Percentiles rank a stretch among this genome's conserved stretches.
phyloP scores from a whole-genome alignment of 2,888 invertebrate genomes.

The Boloria euphrosyne region DNA sequence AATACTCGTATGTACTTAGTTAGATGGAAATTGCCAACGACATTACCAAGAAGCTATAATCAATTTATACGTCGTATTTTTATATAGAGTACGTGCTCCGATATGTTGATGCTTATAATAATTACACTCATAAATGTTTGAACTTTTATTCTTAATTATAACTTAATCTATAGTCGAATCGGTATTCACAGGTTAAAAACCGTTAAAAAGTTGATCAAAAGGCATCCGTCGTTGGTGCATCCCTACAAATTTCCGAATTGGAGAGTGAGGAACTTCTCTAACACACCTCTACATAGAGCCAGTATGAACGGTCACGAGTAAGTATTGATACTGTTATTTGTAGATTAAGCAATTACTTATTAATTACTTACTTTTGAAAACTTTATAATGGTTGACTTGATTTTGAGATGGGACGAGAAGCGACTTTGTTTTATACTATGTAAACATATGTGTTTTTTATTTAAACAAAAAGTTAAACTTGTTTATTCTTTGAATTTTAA shows the following conservation, averaged over 20 bases:
- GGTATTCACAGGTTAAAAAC: constrained; percentile 86
- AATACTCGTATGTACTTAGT: too few relatives aligned
- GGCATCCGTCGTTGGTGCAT: constrained; percentile 91
- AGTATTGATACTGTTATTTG: constrained; percentile 52
- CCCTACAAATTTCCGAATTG: constrained; percentile 80
- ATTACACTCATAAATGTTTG: not conserved
- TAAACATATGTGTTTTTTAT: too few relatives aligned
- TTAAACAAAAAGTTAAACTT: too few relatives aligned
- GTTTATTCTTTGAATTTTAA: too few relatives aligned
- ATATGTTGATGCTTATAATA: not conserved
- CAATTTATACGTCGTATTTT: not conserved
- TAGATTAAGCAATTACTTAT: not conserved
- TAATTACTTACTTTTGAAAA: not conserved
- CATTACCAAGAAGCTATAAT: constrained; percentile 3
- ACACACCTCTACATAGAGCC: constrained; percentile 96
- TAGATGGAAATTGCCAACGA: too few relatives aligned
- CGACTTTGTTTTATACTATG: too few relatives aligned
- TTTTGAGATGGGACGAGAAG: too few relatives aligned
- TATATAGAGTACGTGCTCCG: not conserved
- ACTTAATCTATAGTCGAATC: not conserved
- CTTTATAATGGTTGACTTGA: too few relatives aligned
- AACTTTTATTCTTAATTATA: not conserved
- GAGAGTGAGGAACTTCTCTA: constrained; percentile 83
- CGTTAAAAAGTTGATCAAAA: constrained; percentile 92
- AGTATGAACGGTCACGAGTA: constrained; percentile 95